Base-by-base conservation (phyloP, 2,888 invertebrate genomes). In the Euplexia lucipara region DNA sequence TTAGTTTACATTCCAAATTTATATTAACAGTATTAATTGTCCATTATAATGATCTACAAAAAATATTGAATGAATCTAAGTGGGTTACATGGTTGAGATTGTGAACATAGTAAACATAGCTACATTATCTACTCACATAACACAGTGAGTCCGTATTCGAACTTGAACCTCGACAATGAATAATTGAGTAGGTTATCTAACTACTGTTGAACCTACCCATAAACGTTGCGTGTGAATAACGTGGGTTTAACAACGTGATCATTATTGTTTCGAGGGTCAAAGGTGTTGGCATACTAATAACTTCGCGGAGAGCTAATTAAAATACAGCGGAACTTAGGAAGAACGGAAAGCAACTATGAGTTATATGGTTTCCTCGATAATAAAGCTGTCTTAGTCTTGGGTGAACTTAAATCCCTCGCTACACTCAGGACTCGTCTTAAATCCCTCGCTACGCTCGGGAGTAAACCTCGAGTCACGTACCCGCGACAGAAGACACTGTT, bases 221-320 rank as follows among this genome's bases (percentile, higher is more conserved):
- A 70, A 65, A 70, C 79, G 76, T 84, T 86, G 78, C 89, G 91
- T 92, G 93, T 86, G 92, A 93, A 92, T 83, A 75, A 58, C 72
- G 70, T 51, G 54, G 78, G 73, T 83, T 83, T 84, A 87, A 90
- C 91, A 87, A 87, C 87, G 86, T 81, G 79, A 66, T 83, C 81
- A 88, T 89, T 91, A 91, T 91, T 87, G 83, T 88, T 88, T 86
- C 83, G 91, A 88, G 89, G 92, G 92, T 91, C 93, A 89, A 74
- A 79, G 56, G 78, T 67, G 65, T 72, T 63, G 41, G 69, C 70
- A 54, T 70, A 52, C 51, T 41, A 62, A 60, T 64, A 61, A 67
- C 63, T 75, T 81, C 62, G 53, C 81, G 47, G 54, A 60, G 39
- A 48, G 45, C 65, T 73, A 75, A 75, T 68, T 81, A 70, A 49